Evolutionary conservation across 2,113 vertebrate species (phyloP).

Genomic region (Willisornis vidua): DNA sequence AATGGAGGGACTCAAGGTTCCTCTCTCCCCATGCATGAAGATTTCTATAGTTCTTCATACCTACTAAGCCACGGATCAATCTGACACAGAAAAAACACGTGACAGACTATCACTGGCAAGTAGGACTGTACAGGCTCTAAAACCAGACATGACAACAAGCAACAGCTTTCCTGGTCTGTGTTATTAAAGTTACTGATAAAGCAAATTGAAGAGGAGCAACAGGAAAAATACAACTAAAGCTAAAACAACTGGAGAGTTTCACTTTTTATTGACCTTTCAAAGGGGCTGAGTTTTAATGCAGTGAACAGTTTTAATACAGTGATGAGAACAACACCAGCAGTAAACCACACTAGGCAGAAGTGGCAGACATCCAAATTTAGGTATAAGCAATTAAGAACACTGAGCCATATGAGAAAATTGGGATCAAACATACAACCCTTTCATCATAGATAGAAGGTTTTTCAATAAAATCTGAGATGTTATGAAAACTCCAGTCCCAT

Average conservation of each 20-base stretch:
- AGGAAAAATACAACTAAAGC: background rate
- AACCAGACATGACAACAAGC: background rate
- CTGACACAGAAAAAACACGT: accelerated
- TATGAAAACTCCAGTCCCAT: background rate
- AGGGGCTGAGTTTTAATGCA: background rate
- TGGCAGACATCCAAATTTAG: background rate
- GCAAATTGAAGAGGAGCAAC: background rate
- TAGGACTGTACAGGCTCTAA: background rate
- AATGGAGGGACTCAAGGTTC: background rate
- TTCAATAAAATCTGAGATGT: background rate
- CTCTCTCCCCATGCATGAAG: background rate
- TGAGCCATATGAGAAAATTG: background rate
- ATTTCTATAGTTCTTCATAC: background rate
- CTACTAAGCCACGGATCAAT: background rate
- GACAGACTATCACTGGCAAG: background rate
- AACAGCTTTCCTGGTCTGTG: background rate
- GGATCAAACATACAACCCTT: background rate
- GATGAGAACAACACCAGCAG: background rate
- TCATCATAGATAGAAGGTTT: background rate
- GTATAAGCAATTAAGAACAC: background rate
- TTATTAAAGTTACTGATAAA: background rate
- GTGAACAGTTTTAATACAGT: background rate
- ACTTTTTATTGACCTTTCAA: background rate
- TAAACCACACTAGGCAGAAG: background rate
- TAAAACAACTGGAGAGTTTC: background rate